Evolutionary conservation across 2,113 vertebrate genomes (phyloP).

Genomic region (Pachycephala philippinensis): DNA sequence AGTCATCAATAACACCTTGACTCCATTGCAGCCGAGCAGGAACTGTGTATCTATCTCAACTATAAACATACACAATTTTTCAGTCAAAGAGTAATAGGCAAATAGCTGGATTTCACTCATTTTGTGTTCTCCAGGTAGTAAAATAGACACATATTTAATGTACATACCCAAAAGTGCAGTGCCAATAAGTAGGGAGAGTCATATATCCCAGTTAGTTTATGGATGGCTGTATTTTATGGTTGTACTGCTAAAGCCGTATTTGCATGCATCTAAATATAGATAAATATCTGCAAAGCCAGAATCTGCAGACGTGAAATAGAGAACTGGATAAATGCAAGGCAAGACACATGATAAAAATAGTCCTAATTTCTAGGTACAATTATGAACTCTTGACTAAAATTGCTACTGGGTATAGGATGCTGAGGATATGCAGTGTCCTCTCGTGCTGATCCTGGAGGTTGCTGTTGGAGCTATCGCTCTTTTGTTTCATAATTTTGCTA

Average conservation of each 20-base stretch:
- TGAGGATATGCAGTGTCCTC: not conserved
- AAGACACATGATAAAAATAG: conserved; percentile 1
- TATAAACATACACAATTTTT: not conserved
- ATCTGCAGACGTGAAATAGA: not conserved
- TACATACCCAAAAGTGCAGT: conserved; percentile 1
- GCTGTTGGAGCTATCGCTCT: not conserved
- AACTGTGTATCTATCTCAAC: not conserved
- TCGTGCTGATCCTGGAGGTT: not conserved
- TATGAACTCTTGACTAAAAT: not conserved
- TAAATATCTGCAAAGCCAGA: conserved; percentile 14
- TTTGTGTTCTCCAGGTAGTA: conserved; percentile 45
- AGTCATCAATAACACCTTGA: not conserved
- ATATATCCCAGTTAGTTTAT: not conserved
- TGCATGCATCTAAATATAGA: not conserved
- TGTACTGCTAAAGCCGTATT: not conserved
- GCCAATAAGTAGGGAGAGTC: not conserved
- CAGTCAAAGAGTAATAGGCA: conserved; percentile 38
- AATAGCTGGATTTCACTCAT: conserved; percentile 42
- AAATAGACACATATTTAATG: conserved; percentile 30
- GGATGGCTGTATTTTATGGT: not conserved
- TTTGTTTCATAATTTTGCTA: conserved; percentile 30
- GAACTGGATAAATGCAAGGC: not conserved
- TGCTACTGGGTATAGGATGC: not conserved
- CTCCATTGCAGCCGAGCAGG: not conserved
- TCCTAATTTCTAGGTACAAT: not conserved